Base-by-base conservation (phyloP, 92 coral and sea anemone species). In the Pocillopora grandis region DNA sequence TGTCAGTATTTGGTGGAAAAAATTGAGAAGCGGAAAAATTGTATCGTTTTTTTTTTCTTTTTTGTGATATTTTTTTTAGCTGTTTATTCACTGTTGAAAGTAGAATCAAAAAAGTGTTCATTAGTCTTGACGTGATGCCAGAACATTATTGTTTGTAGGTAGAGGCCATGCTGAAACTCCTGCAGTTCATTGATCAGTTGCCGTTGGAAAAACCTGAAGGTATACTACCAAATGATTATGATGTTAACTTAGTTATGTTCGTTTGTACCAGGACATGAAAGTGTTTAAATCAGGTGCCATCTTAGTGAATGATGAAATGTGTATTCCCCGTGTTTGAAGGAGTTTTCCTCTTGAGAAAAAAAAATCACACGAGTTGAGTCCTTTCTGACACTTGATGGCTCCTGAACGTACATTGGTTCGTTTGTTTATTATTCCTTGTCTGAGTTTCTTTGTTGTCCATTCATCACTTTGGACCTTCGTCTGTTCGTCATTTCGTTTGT, bases 201-300 rank as follows among this genome's bases (percentile, higher is more conserved):
- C 98, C 98, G 4, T 81, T 88, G 19, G 98, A 94, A 60, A 96
- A 96, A 70, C 92, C 92, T 5, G 98, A 91, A 93, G 98, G 98
- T 93, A 73, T 10, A 42, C 52, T 42, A 3, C 52, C 5, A 42
- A 74, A 74, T 1, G 52, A 17, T 33, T 5, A 37, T 55, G 17
- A 35, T 58, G 1, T 68, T 68, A 2, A 35, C 36, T 18, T 33
- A 31, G 19, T 66, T n/a, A 21, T 18, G 20, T 65, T 5, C 19
- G 7, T 65, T 65, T 8, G 33, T 2, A 66, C 70, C 10, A 4
- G 70, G 2, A 2, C 37, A 42, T 42, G 52, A 65, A 65, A 20
- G 31, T n/a, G 69, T 66, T 10, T 20, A 66, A n/a, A 66, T 33
- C 37, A 33, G 18, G 1, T 27, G 7, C 52, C 60, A 55, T 27